Evolutionary conservation across 92 coral and sea anemone species (phyloP).

Genomic region (Zoanthus gigantus): DNA sequence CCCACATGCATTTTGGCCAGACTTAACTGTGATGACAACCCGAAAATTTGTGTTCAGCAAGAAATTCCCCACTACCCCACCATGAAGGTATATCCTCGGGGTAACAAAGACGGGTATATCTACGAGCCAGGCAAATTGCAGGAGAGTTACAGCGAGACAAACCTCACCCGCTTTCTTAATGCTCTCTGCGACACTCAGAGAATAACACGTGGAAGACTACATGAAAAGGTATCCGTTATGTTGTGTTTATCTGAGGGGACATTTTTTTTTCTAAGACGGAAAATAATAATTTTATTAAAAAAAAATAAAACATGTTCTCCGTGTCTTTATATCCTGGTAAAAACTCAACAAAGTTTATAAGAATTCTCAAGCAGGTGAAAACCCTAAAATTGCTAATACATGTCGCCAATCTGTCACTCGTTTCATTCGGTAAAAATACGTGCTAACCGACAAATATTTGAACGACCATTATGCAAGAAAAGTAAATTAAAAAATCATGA

Average conservation of each 20-base stretch:
- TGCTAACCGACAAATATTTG: no score
- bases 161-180: conserved; percentile 88
- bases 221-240: conserved; percentile 74
- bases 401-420: no score
- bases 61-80: conserved; percentile 89
- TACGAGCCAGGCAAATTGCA: conserved; percentile 91
- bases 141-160: conserved; percentile 91
- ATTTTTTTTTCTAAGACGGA: no score
- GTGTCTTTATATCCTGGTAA: no score
- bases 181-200: conserved; percentile 92
- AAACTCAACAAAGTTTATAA: no score
- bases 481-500: no score
- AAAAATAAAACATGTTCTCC: no score
- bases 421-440: no score
- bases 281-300: no score
- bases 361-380: no score
- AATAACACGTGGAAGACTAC: conserved; percentile 75
- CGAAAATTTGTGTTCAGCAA: conserved; percentile 78
- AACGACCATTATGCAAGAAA: no score
- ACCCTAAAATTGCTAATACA: no score
- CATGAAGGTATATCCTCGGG: conserved; percentile 84
- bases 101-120: conserved; percentile 88
- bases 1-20: conserved; percentile 84
- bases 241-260: background rate
- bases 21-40: conserved; percentile 80